phyloP scores from a whole-genome alignment of 2,797 vertebrate genomes.

The Bradypodion pumilum region DNA sequence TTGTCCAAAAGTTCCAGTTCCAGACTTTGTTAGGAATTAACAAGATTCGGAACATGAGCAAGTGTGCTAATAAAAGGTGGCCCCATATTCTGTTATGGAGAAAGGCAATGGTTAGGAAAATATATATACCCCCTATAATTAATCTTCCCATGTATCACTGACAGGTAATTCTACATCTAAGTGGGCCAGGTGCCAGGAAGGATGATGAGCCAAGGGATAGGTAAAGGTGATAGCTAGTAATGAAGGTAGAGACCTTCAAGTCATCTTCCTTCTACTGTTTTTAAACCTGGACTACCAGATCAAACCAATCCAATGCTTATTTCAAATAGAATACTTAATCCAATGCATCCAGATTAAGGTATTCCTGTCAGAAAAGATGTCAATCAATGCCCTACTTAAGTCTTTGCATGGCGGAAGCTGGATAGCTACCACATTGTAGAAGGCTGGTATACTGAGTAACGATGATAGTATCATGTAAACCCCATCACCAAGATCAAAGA shows the following conservation, averaged over 20 bases:
- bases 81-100: neutral
- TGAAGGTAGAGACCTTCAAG: neutral
- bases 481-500: slow-evolving; percentile 84
- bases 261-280: slow-evolving; percentile 28
- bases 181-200: neutral
- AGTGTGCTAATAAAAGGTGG: neutral
- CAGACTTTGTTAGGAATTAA: too few relatives aligned
- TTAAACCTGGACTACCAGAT: slow-evolving; percentile 57
- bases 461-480: slow-evolving; percentile 83
- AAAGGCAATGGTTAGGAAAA: neutral
- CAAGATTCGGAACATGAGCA: neutral
- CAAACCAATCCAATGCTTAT: slow-evolving; percentile 75
- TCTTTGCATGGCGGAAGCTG: slow-evolving; percentile 72
- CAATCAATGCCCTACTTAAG: slow-evolving; percentile 76
- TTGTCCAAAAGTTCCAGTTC: too few relatives aligned
- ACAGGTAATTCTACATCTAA: slow-evolving; percentile 17
- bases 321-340: slow-evolving; percentile 79
- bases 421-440: slow-evolving; percentile 65
- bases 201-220: neutral
- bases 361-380: slow-evolving; percentile 79
- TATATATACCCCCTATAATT: neutral
- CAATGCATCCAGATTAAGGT: slow-evolving; percentile 78
- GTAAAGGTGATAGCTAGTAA: neutral
- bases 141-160: neutral
- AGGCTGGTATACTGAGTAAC: slow-evolving; percentile 77